Conservation (phyloP, 92 coral and sea anemone genomes). For the Porites lobata region DNA sequence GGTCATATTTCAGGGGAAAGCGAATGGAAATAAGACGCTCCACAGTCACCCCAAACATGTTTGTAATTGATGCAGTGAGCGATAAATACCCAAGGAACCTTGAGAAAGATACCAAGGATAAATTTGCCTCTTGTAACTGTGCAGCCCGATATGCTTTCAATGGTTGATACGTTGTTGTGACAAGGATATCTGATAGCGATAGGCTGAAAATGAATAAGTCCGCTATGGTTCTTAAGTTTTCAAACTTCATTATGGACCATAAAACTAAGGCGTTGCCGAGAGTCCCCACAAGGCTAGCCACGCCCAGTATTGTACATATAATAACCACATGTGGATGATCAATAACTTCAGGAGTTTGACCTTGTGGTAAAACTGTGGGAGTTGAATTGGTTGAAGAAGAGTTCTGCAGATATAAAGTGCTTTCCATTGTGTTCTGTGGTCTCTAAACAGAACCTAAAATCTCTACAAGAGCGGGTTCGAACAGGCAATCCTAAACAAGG, state of each 20-base stretch:
- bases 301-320: slow-evolving; percentile 25
- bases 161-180: slow-evolving; percentile 56
- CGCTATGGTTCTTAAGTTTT: slow-evolving; percentile 55
- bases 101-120: neutral
- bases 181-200: slow-evolving; percentile 72
- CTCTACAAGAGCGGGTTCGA: neutral
- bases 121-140: neutral
- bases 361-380: neutral
- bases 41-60: slow-evolving; percentile 74
- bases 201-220: slow-evolving; percentile 83
- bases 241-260: slow-evolving; percentile 49
- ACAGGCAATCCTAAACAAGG: no score
- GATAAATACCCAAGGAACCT: slow-evolving; percentile 63
- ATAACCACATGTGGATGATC: slow-evolving; percentile 3
- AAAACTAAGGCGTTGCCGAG: slow-evolving; percentile 65
- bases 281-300: slow-evolving; percentile 60
- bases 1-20: slow-evolving; percentile 50
- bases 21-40: slow-evolving; percentile 72
- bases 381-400: neutral
- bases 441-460: neutral
- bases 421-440: neutral
- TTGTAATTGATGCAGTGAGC: slow-evolving; percentile 71
- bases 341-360: neutral
- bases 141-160: slow-evolving; percentile 34
- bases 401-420: neutral